These are phyloP conservation scores for Drosophila demipolita DNA, from an alignment of 2,888 invertebrate genomes.

Conservation along the genomic window DNA sequence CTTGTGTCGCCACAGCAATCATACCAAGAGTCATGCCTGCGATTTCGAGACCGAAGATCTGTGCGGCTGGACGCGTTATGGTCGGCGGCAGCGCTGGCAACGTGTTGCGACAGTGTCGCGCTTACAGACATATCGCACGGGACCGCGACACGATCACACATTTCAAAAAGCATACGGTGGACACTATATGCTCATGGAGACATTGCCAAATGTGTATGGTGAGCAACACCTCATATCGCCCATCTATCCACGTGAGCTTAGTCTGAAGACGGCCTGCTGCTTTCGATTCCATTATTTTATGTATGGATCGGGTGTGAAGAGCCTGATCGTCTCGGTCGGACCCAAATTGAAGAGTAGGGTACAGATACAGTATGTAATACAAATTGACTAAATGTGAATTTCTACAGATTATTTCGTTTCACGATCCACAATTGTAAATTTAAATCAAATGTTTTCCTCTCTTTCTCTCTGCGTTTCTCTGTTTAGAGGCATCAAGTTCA, in stretches of 20 bases:
- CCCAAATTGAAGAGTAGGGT: too few relatives aligned
- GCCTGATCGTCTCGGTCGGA: conserved; percentile 85
- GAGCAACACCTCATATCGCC: conserved; percentile 89
- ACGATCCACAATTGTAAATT: neutral
- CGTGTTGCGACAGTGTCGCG: conserved; percentile 86
- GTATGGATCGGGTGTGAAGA: conserved; percentile 89
- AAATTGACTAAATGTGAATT: neutral
- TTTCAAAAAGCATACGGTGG: conserved; percentile 87
- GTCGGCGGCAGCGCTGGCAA: conserved; percentile 89
- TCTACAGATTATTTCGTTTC: neutral
- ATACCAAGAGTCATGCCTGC: conserved; percentile 62
- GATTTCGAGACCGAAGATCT: conserved; percentile 86
- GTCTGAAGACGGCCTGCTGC: conserved; percentile 86
- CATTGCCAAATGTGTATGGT: neutral
- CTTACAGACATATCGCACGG: conserved; percentile 85
- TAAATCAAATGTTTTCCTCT: neutral
- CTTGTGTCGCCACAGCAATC: conserved; percentile 85
- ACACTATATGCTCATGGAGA: conserved; percentile 93
- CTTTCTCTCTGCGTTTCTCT: neutral
- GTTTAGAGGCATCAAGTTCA: conserved; percentile 86
- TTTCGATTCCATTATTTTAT: conserved; percentile 92
- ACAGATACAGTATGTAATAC: too few relatives aligned
- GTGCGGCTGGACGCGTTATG: conserved; percentile 91
- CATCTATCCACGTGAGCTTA: conserved; percentile 86
- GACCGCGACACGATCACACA: conserved; percentile 92